Evolutionary conservation across 2,113 vertebrate genomes (phyloP).

Genomic region (Menura novaehollandiae): DNA sequence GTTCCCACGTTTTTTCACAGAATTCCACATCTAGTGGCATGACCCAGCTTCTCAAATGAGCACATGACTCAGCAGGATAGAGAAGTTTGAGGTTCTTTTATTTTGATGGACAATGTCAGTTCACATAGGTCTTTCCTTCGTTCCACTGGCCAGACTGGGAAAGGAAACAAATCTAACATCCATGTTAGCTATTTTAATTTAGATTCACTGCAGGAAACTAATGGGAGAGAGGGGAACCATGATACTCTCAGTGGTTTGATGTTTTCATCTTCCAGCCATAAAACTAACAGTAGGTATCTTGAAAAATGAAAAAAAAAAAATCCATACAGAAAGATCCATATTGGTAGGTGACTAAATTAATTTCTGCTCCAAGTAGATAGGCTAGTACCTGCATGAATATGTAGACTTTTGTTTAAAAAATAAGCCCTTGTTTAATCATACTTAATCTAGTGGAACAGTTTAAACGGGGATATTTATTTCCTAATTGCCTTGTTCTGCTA

Average conservation of each 20-base stretch:
- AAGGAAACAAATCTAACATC: not conserved
- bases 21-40: not conserved
- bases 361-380: not conserved
- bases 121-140: not conserved
- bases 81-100: not conserved
- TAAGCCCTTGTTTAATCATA: not conserved
- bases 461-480: not conserved
- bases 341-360: not conserved
- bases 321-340: not conserved
- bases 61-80: not conserved
- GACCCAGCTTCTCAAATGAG: not conserved
- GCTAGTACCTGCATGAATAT: not conserved
- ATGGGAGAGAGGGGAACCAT: not conserved
- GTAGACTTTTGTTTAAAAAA: not conserved
- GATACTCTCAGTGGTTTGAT: not conserved
- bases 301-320: not conserved
- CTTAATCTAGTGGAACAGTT: not conserved
- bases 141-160: not conserved
- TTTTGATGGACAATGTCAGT: not conserved
- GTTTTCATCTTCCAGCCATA: not conserved
- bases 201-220: not conserved
- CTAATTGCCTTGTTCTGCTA: not conserved
- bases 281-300: not conserved
- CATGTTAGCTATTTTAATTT: not conserved
- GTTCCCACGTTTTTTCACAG: not conserved